phyloP scores from a whole-genome alignment of 1,140 invertebrate species.

The Dendroctonus valens region DNA sequence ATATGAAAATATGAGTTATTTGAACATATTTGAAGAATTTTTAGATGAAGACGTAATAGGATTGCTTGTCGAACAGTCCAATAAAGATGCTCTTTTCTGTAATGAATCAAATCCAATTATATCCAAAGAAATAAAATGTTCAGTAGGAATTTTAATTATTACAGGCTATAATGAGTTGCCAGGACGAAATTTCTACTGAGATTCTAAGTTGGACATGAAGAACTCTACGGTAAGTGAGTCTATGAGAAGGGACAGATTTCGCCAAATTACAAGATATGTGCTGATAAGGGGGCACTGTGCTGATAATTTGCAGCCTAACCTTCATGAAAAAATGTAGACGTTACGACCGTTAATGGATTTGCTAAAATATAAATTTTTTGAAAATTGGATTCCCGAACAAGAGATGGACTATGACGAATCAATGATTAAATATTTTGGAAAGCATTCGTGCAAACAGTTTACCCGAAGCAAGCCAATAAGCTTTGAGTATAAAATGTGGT shows the following conservation, averaged over 20 bases:
- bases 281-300: too few relatives aligned
- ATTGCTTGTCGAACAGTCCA: too few relatives aligned
- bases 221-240: conserved; percentile 22
- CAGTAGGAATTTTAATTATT: conserved; percentile 31
- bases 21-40: too few relatives aligned
- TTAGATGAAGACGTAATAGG: too few relatives aligned
- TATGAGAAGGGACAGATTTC: conserved; percentile 31
- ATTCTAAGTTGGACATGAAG: conserved; percentile 27
- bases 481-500: conserved; percentile 42
- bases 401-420: conserved; percentile 35
- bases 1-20: too few relatives aligned
- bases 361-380: conserved; percentile 29
- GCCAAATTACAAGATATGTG: conserved; percentile 27
- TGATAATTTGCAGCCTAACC: conserved; percentile 23
- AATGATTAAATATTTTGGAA: conserved; percentile 44
- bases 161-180: conserved; percentile 30
- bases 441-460: conserved; percentile 42
- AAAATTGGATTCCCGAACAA: conserved; percentile 29
- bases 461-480: conserved; percentile 42
- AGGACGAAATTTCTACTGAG: conserved; percentile 28
- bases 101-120: conserved; percentile 26
- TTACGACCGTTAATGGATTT: conserved; percentile 32
- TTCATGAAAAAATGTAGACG: conserved; percentile 33
- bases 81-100: conserved; percentile 26
- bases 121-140: conserved; percentile 34